Conservation (phyloP, 1,140 invertebrate genomes). For the Argopecten irradians region DNA sequence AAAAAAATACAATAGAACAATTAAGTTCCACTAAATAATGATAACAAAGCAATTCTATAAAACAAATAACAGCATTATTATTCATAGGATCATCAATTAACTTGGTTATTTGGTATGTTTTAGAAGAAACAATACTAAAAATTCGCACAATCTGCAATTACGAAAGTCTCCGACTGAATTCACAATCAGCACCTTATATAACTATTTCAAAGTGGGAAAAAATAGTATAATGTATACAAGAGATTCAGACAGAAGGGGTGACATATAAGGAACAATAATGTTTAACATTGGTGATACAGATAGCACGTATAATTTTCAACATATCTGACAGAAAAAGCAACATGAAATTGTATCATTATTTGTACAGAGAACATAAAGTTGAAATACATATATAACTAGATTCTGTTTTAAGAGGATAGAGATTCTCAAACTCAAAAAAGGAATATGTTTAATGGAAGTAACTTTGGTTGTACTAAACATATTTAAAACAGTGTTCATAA, state of each 20-base stretch:
- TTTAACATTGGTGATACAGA: neutral
- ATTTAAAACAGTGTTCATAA: neutral
- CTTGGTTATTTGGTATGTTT: neutral
- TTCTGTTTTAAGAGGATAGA: neutral
- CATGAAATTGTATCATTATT: no score
- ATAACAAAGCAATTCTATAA: neutral
- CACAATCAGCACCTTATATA: no score
- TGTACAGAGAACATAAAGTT: no score
- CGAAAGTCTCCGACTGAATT: no score
- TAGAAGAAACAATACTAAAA: neutral
- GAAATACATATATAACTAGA: neutral
- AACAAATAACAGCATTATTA: neutral
- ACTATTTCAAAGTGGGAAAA: no score
- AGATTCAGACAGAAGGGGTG: neutral
- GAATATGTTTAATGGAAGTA: neutral
- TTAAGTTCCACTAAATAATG: neutral
- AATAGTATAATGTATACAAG: no score
- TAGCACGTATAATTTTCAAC: neutral
- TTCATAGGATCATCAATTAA: neutral
- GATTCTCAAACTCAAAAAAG: neutral
- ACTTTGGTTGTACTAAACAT: neutral
- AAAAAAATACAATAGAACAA: neutral
- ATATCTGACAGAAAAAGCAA: no score
- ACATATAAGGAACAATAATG: neutral
- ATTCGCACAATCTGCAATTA: no score